These are phyloP conservation scores for Hydrolagus colliei DNA, from an alignment of 2,797 vertebrate species.

Conservation along the genomic window DNA sequence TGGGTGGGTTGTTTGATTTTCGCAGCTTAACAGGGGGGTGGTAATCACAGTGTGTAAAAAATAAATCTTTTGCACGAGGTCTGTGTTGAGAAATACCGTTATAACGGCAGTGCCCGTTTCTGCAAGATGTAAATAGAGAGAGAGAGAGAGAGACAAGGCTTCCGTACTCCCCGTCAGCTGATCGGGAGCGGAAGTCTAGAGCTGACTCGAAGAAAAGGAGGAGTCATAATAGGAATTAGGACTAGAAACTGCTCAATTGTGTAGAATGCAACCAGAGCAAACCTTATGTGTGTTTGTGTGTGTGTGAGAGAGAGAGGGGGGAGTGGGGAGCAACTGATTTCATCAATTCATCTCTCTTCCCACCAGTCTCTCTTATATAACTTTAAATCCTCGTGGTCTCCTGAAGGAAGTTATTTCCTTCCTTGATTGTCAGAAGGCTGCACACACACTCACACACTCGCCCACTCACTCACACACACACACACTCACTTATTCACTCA, in stretches of 20 bases:
- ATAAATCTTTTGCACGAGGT: neutral
- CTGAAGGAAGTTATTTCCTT: no score
- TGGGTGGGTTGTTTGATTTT: slow-evolving; percentile 1
- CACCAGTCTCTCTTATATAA: no score
- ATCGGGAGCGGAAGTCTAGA: slow-evolving; percentile 19
- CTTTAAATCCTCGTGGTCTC: no score
- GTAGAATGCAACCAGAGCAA: neutral
- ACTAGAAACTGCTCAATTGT: neutral
- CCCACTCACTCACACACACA: no score
- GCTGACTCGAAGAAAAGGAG: slow-evolving; percentile 6
- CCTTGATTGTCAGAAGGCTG: no score
- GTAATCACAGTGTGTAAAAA: no score
- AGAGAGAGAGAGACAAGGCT: neutral
- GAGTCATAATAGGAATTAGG: neutral
- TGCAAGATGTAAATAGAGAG: neutral
- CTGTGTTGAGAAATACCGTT: slow-evolving; percentile 4
- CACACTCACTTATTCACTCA: no score
- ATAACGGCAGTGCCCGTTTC: neutral
- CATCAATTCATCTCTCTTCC: no score
- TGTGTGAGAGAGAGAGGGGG: no score
- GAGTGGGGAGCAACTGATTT: no score
- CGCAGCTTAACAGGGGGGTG: neutral
- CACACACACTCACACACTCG: no score
- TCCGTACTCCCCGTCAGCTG: slow-evolving; percentile 29
- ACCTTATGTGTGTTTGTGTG: no score